Evolutionary conservation across 2,888 invertebrate genomes (phyloP).

Genomic region (Zelleria hepariella): DNA sequence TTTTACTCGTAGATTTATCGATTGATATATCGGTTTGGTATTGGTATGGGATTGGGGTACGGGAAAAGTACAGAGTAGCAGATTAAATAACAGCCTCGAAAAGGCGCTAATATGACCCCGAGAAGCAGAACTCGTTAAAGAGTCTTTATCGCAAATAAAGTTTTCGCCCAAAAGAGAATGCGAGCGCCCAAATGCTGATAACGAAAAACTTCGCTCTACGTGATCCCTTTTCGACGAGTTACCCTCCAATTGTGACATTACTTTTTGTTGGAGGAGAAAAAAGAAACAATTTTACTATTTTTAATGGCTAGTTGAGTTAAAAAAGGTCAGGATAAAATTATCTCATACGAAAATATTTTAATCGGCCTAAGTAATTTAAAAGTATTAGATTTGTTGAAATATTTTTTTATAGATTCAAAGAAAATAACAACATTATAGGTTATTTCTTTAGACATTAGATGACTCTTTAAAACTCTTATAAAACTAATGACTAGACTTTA

Average conservation of each 20-base stretch:
- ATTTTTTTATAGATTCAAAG: too few relatives aligned
- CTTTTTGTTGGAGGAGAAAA: background rate
- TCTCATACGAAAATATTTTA: too few relatives aligned
- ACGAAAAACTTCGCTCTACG: constrained; percentile 35
- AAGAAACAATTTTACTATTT: background rate
- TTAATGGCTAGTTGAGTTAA: background rate
- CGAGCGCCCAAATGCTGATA: constrained; percentile 35
- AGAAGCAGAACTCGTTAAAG: constrained; percentile 44
- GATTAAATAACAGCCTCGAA: background rate
- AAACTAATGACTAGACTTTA: too few relatives aligned
- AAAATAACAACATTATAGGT: too few relatives aligned
- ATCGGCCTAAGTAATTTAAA: too few relatives aligned
- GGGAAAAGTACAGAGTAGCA: background rate
- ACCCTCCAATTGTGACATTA: constrained; percentile 15
- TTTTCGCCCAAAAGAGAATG: constrained; percentile 23
- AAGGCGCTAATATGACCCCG: constrained; percentile 22
- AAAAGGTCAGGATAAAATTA: too few relatives aligned
- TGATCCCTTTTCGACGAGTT: constrained; percentile 37
- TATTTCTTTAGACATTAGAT: too few relatives aligned
- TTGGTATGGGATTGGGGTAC: too few relatives aligned
- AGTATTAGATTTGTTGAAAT: too few relatives aligned
- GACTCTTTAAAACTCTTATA: too few relatives aligned
- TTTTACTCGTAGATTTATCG: too few relatives aligned
- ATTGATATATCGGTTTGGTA: too few relatives aligned
- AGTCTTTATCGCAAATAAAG: constrained; percentile 42